Conservation (phyloP, 2,113 vertebrate genomes). For the Sciurus niger region DNA sequence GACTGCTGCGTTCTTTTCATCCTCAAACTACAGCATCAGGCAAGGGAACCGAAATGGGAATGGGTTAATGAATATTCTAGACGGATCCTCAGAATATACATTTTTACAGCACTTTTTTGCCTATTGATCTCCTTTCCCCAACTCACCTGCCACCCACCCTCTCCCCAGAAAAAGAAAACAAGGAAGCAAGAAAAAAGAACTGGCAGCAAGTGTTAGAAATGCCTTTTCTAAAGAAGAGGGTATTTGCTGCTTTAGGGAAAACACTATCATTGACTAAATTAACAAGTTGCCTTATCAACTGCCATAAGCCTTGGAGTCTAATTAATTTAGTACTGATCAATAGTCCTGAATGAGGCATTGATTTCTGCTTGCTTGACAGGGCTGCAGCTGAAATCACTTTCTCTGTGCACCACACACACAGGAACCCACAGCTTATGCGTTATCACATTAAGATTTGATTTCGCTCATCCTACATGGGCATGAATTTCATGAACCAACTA, state of each 20-base stretch:
- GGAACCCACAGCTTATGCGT: neutral
- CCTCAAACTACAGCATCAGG: neutral
- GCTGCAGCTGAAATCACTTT: constrained; percentile 84
- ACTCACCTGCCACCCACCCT: neutral
- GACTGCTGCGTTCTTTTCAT: constrained; percentile 77
- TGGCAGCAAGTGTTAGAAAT: constrained; percentile 81
- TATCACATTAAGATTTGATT: constrained; percentile 74
- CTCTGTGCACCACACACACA: constrained; percentile 25
- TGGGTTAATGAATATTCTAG: constrained; percentile 70
- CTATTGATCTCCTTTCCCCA: neutral
- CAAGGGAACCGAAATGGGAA: constrained; percentile 64
- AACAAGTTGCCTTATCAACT: constrained; percentile 94
- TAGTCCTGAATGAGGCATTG: constrained; percentile 93
- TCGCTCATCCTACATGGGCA: neutral
- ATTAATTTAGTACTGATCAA: constrained; percentile 95
- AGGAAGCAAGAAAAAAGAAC: constrained; percentile 16
- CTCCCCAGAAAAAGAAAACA: neutral
- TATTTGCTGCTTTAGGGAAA: constrained; percentile 93
- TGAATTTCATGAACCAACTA: constrained; percentile 73
- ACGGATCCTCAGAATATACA: constrained; percentile 72
- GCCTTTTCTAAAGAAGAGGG: constrained; percentile 91
- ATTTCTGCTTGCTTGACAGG: constrained; percentile 89
- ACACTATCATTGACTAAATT: constrained; percentile 93
- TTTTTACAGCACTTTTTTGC: constrained; percentile 3
- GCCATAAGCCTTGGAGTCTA: constrained; percentile 93